Evolutionary conservation across 2,113 vertebrate genomes (phyloP).

Genomic region (Etia nguti): DNA sequence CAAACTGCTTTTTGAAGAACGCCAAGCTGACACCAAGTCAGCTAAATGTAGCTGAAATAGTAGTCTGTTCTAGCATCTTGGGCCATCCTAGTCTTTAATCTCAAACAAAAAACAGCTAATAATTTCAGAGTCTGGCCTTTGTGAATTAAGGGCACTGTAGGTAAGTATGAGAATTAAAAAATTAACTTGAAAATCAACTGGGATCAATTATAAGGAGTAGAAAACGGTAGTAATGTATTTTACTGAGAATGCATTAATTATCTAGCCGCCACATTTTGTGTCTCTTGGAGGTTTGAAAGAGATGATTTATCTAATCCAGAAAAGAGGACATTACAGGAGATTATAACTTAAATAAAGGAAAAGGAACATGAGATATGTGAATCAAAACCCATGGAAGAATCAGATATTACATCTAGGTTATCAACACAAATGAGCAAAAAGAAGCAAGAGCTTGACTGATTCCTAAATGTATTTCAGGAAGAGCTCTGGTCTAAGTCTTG

Average conservation of each 20-base stretch:
- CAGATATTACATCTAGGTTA: background rate
- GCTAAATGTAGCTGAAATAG: background rate
- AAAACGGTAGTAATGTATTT: background rate
- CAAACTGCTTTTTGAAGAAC: background rate
- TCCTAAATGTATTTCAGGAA: background rate
- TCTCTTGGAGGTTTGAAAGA: background rate
- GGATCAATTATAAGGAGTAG: background rate
- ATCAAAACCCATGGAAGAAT: background rate
- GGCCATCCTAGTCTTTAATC: background rate
- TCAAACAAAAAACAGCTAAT: background rate
- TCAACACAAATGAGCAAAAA: background rate
- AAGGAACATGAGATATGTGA: background rate
- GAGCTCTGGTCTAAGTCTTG: background rate
- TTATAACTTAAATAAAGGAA: background rate
- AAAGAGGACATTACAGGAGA: background rate
- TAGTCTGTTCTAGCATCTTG: background rate
- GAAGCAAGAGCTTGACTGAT: background rate
- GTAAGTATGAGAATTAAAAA: background rate
- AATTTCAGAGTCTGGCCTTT: background rate
- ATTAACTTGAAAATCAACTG: background rate
- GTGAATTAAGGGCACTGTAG: accelerated
- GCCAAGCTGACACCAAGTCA: background rate
- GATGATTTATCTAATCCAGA: background rate
- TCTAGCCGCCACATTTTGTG: background rate
- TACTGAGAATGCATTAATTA: background rate